phyloP scores from a whole-genome alignment of 30 jellyfish, hydroid and myxozoan genomes.

The Hydra vulgaris region DNA sequence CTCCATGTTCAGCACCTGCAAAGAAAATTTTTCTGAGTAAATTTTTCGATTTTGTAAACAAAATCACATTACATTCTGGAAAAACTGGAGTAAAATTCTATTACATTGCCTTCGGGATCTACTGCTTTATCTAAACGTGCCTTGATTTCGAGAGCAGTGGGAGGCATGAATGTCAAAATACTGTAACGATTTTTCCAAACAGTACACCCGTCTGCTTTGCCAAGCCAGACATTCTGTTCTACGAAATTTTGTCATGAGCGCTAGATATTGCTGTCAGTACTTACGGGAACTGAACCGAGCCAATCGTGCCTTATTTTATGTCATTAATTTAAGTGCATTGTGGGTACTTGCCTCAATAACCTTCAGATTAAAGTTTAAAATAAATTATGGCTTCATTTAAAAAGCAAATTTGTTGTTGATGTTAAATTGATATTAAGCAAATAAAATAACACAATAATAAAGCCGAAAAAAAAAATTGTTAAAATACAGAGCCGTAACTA shows the following conservation, averaged over 20 bases:
- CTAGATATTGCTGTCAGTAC: conserved; percentile 24
- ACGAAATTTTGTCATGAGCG: conserved; percentile 30
- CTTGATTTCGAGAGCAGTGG: conserved; percentile 96
- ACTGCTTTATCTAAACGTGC: conserved; percentile 95
- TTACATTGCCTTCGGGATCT: conserved; percentile 95
- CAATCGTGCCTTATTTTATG: conserved; percentile 33
- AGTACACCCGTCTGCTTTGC: conserved; percentile 29
- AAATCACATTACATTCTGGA: not conserved
- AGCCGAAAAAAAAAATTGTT: no score
- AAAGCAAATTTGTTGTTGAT: no score
- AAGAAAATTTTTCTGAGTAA: conserved; percentile 41
- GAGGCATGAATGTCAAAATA: conserved; percentile 98
- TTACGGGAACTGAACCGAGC: conserved; percentile 45
- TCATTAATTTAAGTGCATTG: conserved; percentile 1
- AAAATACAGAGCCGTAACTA: no score
- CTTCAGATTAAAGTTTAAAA: no score
- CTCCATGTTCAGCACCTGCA: conserved; percentile 94
- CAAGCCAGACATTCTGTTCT: conserved; percentile 38
- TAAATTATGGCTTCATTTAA: no score
- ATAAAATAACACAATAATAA: no score
- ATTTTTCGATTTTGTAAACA: not conserved
- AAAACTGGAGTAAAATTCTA: not conserved
- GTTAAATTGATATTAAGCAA: no score
- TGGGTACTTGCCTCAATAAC: conserved; percentile 12
- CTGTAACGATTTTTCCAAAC: conserved; percentile 31